A percentile compares a stretch with the other conserved stretches of the same genome.
phyloP scores from a whole-genome alignment of 2,888 invertebrate species.

The Liposcelis brunnea region DNA sequence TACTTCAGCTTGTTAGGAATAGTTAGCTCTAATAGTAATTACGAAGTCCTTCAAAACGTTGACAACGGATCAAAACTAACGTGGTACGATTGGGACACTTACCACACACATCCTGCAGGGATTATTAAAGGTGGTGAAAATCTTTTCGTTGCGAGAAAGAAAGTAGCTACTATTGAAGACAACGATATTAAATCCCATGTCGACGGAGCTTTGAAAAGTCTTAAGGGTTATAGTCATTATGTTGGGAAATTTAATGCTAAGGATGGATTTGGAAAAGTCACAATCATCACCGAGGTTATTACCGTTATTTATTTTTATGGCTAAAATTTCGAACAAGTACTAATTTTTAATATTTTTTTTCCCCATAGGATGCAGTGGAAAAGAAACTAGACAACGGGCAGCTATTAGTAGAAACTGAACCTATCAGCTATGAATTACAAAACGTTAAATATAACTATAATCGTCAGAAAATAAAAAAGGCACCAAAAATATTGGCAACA shows the following conservation, averaged over 20 bases:
- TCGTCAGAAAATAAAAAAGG: constrained; percentile 34
- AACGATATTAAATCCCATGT: constrained; percentile 12
- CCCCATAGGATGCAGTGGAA: no score
- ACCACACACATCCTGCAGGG: constrained; percentile 42
- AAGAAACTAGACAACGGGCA: no score
- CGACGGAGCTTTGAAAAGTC: constrained; percentile 18
- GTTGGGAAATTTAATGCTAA: constrained; percentile 51
- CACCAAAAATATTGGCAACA: constrained; percentile 34
- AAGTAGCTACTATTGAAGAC: constrained; percentile 19
- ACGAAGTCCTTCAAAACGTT: constrained; percentile 59
- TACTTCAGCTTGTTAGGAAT: constrained; percentile 18
- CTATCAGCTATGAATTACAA: constrained; percentile 54
- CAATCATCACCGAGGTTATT: constrained; percentile 41
- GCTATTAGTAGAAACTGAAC: constrained; percentile 64
- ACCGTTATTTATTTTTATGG: no score
- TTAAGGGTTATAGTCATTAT: constrained; percentile 33
- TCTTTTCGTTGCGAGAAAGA: constrained; percentile 31
- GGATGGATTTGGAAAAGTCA: constrained; percentile 45
- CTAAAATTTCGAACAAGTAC: background rate
- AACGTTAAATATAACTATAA: constrained; percentile 39
- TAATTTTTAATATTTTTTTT: no score
- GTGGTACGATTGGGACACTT: constrained; percentile 51
- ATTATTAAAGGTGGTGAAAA: constrained; percentile 41
- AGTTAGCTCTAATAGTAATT: constrained; percentile 24
- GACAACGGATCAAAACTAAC: constrained; percentile 57